These are phyloP conservation scores for Aphaenogaster ashmeadi DNA, from an alignment of 1,140 invertebrate species.

Conservation along the genomic window DNA sequence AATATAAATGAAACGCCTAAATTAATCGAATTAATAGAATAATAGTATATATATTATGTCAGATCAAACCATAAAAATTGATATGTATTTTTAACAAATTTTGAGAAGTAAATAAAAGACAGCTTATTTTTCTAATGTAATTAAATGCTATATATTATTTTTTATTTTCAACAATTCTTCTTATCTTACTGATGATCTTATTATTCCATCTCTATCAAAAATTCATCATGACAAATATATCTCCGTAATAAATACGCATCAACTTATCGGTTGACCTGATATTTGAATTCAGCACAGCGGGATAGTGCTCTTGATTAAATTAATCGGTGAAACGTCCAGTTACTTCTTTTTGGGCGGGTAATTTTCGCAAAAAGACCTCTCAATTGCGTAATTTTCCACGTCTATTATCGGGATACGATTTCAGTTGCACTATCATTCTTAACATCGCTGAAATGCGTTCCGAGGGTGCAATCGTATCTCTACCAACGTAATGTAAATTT, in stretches of 20 bases:
- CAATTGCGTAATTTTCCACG: slow-evolving; percentile 21
- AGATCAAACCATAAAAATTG: not conserved
- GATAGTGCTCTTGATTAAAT: slow-evolving; percentile 28
- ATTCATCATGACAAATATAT: not conserved
- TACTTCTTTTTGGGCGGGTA: slow-evolving; percentile 12
- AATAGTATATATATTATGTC: not conserved
- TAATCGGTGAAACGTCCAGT: slow-evolving; percentile 7
- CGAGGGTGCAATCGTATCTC: slow-evolving; percentile 39
- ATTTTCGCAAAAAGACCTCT: slow-evolving; percentile 23
- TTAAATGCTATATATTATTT: slow-evolving; percentile 5
- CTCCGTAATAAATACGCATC: not conserved
- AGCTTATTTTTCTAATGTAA: slow-evolving; percentile 7
- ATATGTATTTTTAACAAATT: not conserved
- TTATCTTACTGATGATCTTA: not conserved
- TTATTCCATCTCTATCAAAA: not conserved
- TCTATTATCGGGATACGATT: slow-evolving; percentile 42
- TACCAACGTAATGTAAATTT: slow-evolving; percentile 58
- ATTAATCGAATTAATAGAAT: not conserved
- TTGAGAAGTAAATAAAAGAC: not conserved
- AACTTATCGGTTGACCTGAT: slow-evolving; percentile 17
- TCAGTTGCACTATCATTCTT: slow-evolving; percentile 39
- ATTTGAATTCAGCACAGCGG: not conserved
- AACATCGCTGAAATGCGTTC: slow-evolving; percentile 36
- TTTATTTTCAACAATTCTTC: not conserved
- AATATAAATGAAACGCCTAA: not conserved